These are phyloP conservation scores for Larimichthys polyactis DNA, from an alignment of 2,113 vertebrate genomes.

Conservation along the genomic window DNA sequence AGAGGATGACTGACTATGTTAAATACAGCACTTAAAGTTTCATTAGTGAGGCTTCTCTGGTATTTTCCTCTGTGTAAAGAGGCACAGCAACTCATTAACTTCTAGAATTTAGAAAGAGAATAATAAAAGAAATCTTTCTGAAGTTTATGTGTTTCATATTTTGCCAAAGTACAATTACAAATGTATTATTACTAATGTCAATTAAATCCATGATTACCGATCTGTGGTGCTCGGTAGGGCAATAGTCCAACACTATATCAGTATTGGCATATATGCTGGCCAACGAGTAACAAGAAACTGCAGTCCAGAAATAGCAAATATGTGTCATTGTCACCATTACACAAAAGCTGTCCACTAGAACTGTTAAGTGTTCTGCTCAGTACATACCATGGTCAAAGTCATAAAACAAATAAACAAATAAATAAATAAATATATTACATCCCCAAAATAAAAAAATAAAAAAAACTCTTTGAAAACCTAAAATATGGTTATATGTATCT, in stretches of 20 bases:
- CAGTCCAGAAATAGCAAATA: too few species aligned
- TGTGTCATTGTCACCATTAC: too few species aligned
- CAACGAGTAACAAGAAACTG: neutral
- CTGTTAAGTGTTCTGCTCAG: neutral
- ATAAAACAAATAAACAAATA: neutral
- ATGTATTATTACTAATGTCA: neutral
- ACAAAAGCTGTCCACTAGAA: neutral
- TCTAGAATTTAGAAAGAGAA: neutral
- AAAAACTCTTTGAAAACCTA: neutral
- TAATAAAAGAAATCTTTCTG: neutral
- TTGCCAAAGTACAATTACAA: neutral
- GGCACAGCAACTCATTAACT: neutral
- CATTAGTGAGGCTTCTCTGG: conserved; percentile 5
- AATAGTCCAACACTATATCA: neutral
- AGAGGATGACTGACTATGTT: conserved; percentile 21
- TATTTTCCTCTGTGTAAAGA: conserved; percentile 20
- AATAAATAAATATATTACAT: too few species aligned
- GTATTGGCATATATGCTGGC: neutral
- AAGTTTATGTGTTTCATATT: neutral
- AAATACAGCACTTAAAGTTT: conserved; percentile 14
- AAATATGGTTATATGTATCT: neutral
- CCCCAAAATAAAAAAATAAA: neutral
- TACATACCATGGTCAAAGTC: neutral
- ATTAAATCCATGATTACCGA: too few species aligned
- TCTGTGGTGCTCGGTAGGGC: neutral